These are phyloP conservation scores for Pimephales promelas DNA, from an alignment of 2,113 vertebrate genomes.

Conservation along the genomic window DNA sequence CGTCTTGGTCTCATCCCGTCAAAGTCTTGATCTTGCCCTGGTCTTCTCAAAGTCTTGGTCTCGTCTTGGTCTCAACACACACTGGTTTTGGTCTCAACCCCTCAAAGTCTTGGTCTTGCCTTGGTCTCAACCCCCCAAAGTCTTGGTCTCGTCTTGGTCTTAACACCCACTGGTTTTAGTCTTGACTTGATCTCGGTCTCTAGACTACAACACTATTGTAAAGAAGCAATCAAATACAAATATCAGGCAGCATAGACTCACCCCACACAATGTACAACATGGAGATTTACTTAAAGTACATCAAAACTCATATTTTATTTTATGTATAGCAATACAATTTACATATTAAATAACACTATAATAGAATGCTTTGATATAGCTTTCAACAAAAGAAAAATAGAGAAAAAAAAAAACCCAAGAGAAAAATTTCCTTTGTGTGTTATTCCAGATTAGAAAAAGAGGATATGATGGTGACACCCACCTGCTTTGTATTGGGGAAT, in stretches of 20 bases:
- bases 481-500: conserved; percentile 78
- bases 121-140: too few species aligned
- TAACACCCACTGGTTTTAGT: too few species aligned
- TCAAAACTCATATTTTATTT: conserved; percentile 99
- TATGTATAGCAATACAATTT: conserved; percentile 99
- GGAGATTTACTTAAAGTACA: conserved; percentile 79
- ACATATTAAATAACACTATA: conserved; percentile 99
- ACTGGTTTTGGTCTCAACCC: too few species aligned
- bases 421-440: conserved; percentile 58
- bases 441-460: conserved; percentile 85
- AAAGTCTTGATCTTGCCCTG: too few species aligned
- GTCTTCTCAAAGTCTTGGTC: too few species aligned
- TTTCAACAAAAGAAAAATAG: conserved; percentile 82
- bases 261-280: conserved; percentile 46
- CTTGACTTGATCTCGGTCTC: too few species aligned
- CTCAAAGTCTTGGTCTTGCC: too few species aligned
- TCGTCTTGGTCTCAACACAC: too few species aligned
- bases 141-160: too few species aligned
- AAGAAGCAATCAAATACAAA: neutral
- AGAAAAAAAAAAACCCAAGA: conserved; percentile 58
- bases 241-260: neutral
- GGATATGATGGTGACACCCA: conserved; percentile 65
- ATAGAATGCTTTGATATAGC: conserved; percentile 97
- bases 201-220: too few species aligned
- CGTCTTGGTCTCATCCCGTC: too few species aligned